phyloP scores from a whole-genome alignment of 2,113 vertebrate species.

The Orthonyx spaldingii region DNA sequence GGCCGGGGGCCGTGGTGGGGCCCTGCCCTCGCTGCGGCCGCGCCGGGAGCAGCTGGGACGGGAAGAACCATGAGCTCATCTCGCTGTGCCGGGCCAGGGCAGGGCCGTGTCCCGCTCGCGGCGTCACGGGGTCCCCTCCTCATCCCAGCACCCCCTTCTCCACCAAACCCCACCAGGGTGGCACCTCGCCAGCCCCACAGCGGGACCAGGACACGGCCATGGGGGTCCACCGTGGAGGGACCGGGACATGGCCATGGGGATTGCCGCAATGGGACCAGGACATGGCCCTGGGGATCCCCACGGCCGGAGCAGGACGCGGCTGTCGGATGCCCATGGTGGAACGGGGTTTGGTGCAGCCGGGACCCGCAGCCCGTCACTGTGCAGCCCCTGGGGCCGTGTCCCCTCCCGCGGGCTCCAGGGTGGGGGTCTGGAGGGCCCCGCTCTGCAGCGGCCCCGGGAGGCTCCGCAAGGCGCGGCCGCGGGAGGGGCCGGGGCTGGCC shows the following conservation, averaged over 20 bases:
- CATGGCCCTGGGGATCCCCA: background rate
- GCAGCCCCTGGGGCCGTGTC: background rate
- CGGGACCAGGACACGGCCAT: fast-evolving
- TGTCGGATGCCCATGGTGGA: fast-evolving
- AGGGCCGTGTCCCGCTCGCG: fast-evolving
- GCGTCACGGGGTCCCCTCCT: background rate
- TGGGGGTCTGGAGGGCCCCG: fast-evolving
- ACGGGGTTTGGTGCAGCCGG: fast-evolving
- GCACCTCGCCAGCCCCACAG: background rate
- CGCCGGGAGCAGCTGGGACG: background rate
- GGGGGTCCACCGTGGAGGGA: too few species aligned
- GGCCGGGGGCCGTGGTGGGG: fast-evolving
- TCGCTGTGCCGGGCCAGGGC: background rate
- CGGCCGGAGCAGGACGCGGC: background rate
- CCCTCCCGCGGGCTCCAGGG: fast-evolving
- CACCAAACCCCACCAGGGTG: fast-evolving
- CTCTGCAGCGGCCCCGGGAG: fast-evolving
- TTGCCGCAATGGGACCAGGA: background rate
- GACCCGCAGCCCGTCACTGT: fast-evolving
- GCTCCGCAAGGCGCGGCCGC: fast-evolving
- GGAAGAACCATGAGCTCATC: slow-evolving; percentile 9
- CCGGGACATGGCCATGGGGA: fast-evolving
- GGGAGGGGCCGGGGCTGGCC: background rate
- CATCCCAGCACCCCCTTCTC: background rate
- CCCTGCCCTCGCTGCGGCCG: background rate